Percentiles rank a stretch among this genome's conserved stretches.
Conservation (phyloP, 2,113 vertebrate genomes). For the Hylia prasina region DNA sequence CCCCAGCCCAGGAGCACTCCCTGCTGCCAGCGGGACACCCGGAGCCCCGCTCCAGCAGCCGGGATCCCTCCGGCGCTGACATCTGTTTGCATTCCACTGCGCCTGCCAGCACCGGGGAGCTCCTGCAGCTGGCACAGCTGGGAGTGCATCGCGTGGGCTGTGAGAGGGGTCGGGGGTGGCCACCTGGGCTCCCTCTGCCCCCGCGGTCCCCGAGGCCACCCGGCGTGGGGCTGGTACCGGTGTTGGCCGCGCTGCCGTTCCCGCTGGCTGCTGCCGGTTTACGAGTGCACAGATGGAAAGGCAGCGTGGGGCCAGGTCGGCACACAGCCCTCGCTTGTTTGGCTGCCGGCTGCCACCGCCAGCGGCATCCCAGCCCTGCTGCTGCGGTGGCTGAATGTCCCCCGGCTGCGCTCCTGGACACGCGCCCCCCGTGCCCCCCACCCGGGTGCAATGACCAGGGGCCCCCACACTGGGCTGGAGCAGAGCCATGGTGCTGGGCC, state of each 20-base stretch:
- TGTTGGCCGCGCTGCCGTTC: fast-evolving
- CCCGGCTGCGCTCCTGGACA: neutral
- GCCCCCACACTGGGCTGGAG: neutral
- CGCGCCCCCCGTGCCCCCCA: neutral
- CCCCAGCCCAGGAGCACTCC: neutral
- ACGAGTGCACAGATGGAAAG: neutral
- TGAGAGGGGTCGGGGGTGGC: neutral
- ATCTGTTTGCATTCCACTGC: neutral
- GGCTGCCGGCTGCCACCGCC: neutral
- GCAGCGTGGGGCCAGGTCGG: neutral
- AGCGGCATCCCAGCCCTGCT: neutral
- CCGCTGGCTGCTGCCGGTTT: neutral
- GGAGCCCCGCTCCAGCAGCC: neutral
- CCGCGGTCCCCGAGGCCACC: neutral
- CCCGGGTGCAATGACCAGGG: fast-evolving
- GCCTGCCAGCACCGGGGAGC: neutral
- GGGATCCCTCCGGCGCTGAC: neutral
- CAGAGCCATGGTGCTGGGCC: neutral
- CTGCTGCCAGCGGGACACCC: neutral
- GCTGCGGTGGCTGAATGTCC: neutral
- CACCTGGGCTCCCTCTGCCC: neutral
- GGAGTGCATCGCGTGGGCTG: fast-evolving
- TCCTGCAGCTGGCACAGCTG: neutral
- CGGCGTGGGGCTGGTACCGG: neutral
- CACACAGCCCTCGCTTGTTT: neutral